A percentile compares a stretch with the other conserved stretches of the same genome.
phyloP scores from a whole-genome alignment of 2,113 vertebrate genomes.

The Sclerurus mexicanus region DNA sequence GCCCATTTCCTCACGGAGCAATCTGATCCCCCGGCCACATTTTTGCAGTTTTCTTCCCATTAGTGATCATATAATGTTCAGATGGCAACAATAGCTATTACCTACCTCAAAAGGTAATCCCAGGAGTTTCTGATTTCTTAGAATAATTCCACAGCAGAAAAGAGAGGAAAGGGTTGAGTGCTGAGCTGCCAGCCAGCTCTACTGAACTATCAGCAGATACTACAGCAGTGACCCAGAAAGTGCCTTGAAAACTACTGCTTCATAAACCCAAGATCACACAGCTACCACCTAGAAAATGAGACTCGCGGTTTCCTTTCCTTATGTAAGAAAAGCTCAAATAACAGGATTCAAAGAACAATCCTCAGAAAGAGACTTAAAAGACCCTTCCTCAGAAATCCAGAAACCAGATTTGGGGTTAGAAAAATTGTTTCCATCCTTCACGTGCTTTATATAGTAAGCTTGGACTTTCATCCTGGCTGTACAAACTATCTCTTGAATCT shows the following conservation, averaged over 20 bases:
- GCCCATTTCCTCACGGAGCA: not conserved
- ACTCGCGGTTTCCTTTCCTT: not conserved
- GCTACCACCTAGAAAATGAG: conserved; percentile 3
- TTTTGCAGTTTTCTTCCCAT: not conserved
- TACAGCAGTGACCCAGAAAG: not conserved
- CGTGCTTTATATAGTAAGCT: not conserved
- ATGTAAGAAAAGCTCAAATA: not conserved
- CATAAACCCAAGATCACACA: not conserved
- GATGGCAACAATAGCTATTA: not conserved
- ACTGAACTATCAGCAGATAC: not conserved
- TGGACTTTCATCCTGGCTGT: not conserved
- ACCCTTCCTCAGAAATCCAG: not conserved
- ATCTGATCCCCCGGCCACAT: not conserved
- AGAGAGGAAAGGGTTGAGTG: not conserved
- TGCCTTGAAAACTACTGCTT: not conserved
- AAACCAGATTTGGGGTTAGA: conserved; percentile 4
- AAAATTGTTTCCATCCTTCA: not conserved
- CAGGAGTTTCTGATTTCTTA: not conserved
- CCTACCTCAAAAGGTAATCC: conserved; percentile 1
- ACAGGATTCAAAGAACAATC: not conserved
- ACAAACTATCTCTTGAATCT: not conserved
- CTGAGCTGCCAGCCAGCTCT: not conserved
- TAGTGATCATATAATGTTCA: not conserved
- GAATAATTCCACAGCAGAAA: not conserved
- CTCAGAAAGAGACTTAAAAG: not conserved